A percentile compares a stretch with the other conserved stretches of the same genome.
Evolutionary conservation across 2,797 vertebrate genomes (phyloP).

Genomic region (Gymnodraco acuticeps): DNA sequence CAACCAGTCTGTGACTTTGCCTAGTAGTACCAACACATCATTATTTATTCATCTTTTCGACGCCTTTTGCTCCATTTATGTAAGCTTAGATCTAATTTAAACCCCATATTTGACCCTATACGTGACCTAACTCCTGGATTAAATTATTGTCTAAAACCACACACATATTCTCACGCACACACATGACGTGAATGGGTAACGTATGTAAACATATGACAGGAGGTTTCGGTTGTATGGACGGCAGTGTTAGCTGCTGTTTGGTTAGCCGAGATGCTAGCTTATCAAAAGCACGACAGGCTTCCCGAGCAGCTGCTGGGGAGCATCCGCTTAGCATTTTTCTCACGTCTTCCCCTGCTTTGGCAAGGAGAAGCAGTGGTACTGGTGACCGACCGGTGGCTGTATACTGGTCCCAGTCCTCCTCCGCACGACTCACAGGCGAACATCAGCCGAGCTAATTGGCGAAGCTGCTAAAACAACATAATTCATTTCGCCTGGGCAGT

Average conservation of each 20-base stretch:
- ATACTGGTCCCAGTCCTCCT: conserved; percentile 42
- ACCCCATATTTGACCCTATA: not conserved
- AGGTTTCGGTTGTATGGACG: conserved; percentile 33
- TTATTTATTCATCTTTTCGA: too few species aligned
- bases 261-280: conserved; percentile 45
- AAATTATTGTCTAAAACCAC: not conserved
- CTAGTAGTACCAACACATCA: not conserved
- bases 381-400: conserved; percentile 42
- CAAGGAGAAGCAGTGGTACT: conserved; percentile 40
- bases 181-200: not conserved
- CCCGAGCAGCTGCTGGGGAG: conserved; percentile 40
- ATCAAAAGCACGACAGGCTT: conserved; percentile 40
- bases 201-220: conserved; percentile 38
- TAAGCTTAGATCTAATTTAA: not conserved
- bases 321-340: conserved; percentile 63
- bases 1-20: not conserved
- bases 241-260: conserved; percentile 39
- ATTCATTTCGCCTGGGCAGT: conserved; percentile 32
- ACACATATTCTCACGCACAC: not conserved
- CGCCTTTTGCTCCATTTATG: not conserved
- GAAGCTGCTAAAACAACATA: conserved; percentile 20
- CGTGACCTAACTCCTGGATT: not conserved
- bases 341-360: conserved; percentile 53
- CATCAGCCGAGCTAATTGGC: conserved; percentile 41
- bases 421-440: conserved; percentile 54